phyloP scores from a whole-genome alignment of 2,797 vertebrate species.

The Melopsittacus undulatus region DNA sequence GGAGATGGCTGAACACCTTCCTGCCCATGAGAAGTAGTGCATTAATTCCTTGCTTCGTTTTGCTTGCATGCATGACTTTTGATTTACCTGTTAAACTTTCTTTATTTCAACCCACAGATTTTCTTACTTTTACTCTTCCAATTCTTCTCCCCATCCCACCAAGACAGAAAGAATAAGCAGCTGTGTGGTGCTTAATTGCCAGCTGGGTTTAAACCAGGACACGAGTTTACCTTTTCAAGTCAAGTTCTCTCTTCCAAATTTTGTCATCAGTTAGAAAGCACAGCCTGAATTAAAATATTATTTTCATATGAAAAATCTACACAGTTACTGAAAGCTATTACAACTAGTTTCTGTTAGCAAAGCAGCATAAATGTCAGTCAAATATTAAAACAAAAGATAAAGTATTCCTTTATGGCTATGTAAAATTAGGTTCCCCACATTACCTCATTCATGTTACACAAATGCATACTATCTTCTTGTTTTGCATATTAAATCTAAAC shows the following conservation, averaged over 20 bases:
- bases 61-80: not conserved
- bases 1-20: not conserved
- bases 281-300: not conserved
- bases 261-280: not conserved
- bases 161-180: not conserved
- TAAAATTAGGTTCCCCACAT: not conserved
- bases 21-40: not conserved
- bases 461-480: not conserved
- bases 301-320: not conserved
- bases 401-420: not conserved
- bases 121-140: not conserved
- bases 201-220: not conserved
- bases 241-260: not conserved
- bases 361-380: not conserved
- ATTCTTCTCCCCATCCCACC: not conserved
- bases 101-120: not conserved
- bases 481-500: not conserved
- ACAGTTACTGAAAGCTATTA: conserved; percentile 9
- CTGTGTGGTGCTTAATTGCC: not conserved
- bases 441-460: not conserved
- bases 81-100: not conserved
- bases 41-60: not conserved
- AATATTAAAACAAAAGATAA: conserved; percentile 9
- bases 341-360: not conserved
- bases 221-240: not conserved